Percentiles rank a stretch among this genome's conserved stretches.
phyloP scores from a whole-genome alignment of 2,888 invertebrate species.

The Tanypteryx hageni region DNA sequence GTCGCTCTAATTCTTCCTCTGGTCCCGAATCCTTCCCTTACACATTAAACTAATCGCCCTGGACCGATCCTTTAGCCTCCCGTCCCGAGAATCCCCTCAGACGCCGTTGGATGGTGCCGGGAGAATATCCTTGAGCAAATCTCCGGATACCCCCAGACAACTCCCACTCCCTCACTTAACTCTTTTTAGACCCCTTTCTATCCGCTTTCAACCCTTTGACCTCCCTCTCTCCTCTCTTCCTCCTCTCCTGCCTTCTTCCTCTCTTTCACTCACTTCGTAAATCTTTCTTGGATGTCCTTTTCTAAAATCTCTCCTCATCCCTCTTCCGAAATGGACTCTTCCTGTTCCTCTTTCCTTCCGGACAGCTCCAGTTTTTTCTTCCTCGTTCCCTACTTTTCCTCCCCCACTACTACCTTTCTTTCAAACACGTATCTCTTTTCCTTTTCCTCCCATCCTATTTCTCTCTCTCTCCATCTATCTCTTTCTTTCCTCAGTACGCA shows the following conservation, averaged over 20 bases:
- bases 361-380: not conserved
- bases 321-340: not conserved
- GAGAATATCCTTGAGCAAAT: constrained; percentile 27
- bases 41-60: constrained; percentile 42
- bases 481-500: too few relatives aligned
- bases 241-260: not conserved
- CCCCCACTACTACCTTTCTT: not conserved
- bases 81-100: constrained; percentile 2
- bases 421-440: not conserved
- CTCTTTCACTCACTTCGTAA: not conserved
- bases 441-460: not conserved
- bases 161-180: not conserved
- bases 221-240: not conserved
- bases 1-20: not conserved
- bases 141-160: not conserved
- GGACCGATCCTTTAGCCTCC: not conserved
- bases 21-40: not conserved
- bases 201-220: not conserved
- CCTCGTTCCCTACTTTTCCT: not conserved
- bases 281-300: not conserved
- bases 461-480: not conserved
- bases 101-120: not conserved
- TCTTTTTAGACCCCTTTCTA: not conserved
- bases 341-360: not conserved
- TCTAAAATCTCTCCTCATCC: not conserved